Conservation (phyloP, 2,113 vertebrate species). For the Cephalopterus ornatus region DNA sequence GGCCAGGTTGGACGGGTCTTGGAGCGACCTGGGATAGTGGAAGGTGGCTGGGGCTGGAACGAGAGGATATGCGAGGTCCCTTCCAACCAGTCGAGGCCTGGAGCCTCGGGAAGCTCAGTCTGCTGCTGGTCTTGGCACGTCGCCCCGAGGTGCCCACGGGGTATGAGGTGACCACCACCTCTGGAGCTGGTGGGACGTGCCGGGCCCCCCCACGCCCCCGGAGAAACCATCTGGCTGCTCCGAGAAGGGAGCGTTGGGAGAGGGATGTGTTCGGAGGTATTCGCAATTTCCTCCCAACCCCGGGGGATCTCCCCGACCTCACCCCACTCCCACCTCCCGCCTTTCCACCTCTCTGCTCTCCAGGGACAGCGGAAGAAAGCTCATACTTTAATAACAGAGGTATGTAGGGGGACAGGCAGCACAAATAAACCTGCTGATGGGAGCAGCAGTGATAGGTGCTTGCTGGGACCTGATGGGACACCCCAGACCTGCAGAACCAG, state of each 20-base stretch:
- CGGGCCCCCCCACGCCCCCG: accelerated
- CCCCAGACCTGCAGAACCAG: background rate
- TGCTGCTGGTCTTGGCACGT: background rate
- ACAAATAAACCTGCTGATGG: background rate
- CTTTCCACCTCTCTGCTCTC: background rate
- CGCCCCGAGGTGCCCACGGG: accelerated
- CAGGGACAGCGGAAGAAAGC: background rate
- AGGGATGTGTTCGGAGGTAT: background rate
- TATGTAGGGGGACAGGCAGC: background rate
- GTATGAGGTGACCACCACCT: accelerated
- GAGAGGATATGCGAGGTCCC: accelerated
- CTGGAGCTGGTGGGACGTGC: background rate
- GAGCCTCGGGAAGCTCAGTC: background rate
- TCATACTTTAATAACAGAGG: background rate
- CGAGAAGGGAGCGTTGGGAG: accelerated
- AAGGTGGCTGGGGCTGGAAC: background rate
- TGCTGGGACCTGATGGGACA: background rate
- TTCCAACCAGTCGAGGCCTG: background rate
- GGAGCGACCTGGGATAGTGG: accelerated
- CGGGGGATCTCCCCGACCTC: background rate
- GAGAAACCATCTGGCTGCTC: background rate
- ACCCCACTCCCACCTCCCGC: background rate
- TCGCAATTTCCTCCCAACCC: conserved; percentile 44
- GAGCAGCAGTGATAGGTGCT: accelerated
- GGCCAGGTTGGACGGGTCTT: background rate